Conservation (phyloP, 1,140 invertebrate genomes). For the Mylabris phalerata region DNA sequence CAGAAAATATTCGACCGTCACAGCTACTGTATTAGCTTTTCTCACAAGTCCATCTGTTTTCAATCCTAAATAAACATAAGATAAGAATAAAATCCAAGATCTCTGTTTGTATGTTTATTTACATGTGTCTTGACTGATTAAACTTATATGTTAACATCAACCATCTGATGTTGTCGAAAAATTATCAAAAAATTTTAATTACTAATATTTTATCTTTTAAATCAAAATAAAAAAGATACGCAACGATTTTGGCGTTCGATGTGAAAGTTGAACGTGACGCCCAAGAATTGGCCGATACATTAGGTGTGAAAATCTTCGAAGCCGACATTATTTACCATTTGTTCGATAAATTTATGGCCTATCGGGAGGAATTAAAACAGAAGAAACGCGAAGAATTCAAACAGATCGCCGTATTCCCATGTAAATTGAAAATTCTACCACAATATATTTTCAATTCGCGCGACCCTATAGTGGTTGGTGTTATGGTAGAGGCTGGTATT, state of each 20-base stretch:
- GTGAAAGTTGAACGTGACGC: slow-evolving; percentile 97
- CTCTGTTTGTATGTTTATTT: slow-evolving; percentile 12
- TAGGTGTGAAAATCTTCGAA: slow-evolving; percentile 95
- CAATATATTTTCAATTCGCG: slow-evolving; percentile 96
- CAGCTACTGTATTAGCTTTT: slow-evolving; percentile 18
- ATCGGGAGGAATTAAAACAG: slow-evolving; percentile 88
- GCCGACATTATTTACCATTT: slow-evolving; percentile 99
- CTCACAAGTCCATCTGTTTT: slow-evolving; percentile 17
- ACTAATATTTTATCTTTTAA: not conserved
- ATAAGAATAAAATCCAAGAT: slow-evolving; percentile 19
- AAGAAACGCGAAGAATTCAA: slow-evolving; percentile 93
- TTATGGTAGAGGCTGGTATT: slow-evolving; percentile 92
- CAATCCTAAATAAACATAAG: slow-evolving; percentile 18
- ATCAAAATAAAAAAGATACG: slow-evolving; percentile 59
- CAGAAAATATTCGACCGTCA: not conserved
- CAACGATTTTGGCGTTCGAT: slow-evolving; percentile 98
- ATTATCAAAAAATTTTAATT: too few species aligned
- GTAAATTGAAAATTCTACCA: slow-evolving; percentile 73
- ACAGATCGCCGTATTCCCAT: slow-evolving; percentile 96
- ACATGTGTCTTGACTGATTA: slow-evolving; percentile 5
- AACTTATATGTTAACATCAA: too few species aligned
- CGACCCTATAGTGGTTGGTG: slow-evolving; percentile 95
- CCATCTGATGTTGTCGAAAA: too few species aligned
- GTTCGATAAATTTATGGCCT: slow-evolving; percentile 95
- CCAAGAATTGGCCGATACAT: slow-evolving; percentile 89